Percentiles rank a stretch among this genome's conserved stretches.
Conservation (phyloP, 2,888 invertebrate genomes). For the Megalurothrips usitatus region DNA sequence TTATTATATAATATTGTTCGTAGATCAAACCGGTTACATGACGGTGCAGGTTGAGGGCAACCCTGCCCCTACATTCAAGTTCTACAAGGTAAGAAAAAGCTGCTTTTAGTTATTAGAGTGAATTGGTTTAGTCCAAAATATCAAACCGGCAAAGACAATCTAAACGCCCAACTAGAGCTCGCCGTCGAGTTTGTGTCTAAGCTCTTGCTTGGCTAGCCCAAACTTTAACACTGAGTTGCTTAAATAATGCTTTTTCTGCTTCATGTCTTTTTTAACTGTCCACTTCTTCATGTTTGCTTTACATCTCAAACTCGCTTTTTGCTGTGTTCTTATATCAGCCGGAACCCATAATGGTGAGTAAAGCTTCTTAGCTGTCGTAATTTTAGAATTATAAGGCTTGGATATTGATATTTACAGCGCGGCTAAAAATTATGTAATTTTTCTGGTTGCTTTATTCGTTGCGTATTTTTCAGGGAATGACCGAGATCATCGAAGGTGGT, state of each 20-base stretch:
- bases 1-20: constrained; percentile 35
- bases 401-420: background rate
- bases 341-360: constrained; percentile 8
- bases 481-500: constrained; percentile 91
- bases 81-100: constrained; percentile 66
- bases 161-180: too few relatives aligned
- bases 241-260: too few relatives aligned
- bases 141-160: too few relatives aligned
- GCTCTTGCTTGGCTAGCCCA: too few relatives aligned
- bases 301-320: background rate
- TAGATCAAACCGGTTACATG: constrained; percentile 89
- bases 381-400: background rate
- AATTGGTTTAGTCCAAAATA: too few relatives aligned
- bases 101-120: background rate
- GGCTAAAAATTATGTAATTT: background rate
- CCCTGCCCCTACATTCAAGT: constrained; percentile 91
- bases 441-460: constrained; percentile 19
- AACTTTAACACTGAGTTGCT: too few relatives aligned
- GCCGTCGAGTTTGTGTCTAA: too few relatives aligned
- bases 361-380: background rate
- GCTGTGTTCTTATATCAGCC: background rate
- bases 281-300: background rate
- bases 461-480: constrained; percentile 58
- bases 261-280: too few relatives aligned
- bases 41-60: constrained; percentile 90